Conservation (phyloP, 2,113 vertebrate species). For the Spheniscus mendiculus region DNA sequence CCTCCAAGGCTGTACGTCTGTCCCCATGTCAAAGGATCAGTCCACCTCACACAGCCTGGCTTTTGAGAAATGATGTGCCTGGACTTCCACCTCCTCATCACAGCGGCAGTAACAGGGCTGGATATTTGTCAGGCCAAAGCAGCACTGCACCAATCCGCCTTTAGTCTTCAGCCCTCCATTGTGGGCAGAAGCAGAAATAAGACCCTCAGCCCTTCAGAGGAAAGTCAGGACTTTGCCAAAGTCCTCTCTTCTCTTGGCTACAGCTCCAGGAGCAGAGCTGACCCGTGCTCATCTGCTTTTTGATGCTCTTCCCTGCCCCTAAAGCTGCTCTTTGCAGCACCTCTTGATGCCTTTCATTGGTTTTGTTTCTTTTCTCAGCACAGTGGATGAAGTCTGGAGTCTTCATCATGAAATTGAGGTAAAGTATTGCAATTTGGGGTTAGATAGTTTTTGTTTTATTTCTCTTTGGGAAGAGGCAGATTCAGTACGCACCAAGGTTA, state of each 20-base stretch:
- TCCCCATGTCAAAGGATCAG: background rate
- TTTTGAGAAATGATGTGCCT: background rate
- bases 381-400: conserved; percentile 78
- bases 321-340: background rate
- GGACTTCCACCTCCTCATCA: background rate
- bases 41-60: background rate
- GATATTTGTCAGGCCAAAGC: background rate
- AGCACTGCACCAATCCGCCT: background rate
- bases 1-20: background rate
- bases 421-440: background rate
- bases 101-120: background rate
- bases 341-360: background rate
- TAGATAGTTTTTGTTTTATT: background rate
- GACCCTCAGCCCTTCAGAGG: background rate
- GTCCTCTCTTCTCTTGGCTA: background rate
- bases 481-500: background rate
- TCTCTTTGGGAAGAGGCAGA: background rate
- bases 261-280: background rate
- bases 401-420: conserved; percentile 79
- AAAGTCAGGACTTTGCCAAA: background rate
- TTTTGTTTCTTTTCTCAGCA: conserved; percentile 66
- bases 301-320: background rate
- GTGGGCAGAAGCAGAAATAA: background rate
- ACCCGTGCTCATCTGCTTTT: background rate
- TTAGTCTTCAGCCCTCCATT: background rate